Base-by-base conservation (phyloP, 2,888 invertebrate genomes). In the Oeneis ivallda region DNA sequence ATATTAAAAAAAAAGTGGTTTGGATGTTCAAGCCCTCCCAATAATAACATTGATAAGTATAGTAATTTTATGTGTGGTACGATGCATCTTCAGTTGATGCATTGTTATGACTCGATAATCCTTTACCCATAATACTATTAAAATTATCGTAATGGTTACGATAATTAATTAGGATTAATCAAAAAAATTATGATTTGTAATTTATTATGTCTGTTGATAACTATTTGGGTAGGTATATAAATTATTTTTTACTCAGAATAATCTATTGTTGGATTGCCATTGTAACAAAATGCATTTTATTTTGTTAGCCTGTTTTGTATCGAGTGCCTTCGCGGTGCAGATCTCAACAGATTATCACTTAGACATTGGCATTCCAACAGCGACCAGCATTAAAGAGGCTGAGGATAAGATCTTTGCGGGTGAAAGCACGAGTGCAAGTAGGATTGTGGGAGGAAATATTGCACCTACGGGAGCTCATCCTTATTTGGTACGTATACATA, bases 361-460 rank as follows among this genome's bases (percentile, higher is more conserved):
- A 34, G 68, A 73, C 6, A 72, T 85, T 3, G 87, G 87, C 10
- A 84, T 88, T 49, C 86, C 86, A 6, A 66, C 74, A 9, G 87
- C 85, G 0, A 71, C 71, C 52, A 77, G 76, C 72, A 81, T 87
- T 63, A 84, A 79, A 73, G 79, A 73, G 1, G 64, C 70, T 3
- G 84, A 86, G 69, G 78, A 82, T 13, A 67, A 54, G 45, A 65
- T 67, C 15, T 39, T 66, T 41, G n/a, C 68, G 10, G 56, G 63
- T 7, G 19, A 59, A 17, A n/a, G 2, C 7, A 17, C 54, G 34
- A 15, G 56, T 47, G 65, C 66, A 0, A 67, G 54, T 15, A 80
- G 80, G 69, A 79, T 87, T 17, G 84, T 86, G 0, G 87, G 87
- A 0, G 86, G 87, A 4, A 77, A 54, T 0, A 41, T 76, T 0